Conservation (phyloP, 2,888 invertebrate genomes). For the Norana najaformis region DNA sequence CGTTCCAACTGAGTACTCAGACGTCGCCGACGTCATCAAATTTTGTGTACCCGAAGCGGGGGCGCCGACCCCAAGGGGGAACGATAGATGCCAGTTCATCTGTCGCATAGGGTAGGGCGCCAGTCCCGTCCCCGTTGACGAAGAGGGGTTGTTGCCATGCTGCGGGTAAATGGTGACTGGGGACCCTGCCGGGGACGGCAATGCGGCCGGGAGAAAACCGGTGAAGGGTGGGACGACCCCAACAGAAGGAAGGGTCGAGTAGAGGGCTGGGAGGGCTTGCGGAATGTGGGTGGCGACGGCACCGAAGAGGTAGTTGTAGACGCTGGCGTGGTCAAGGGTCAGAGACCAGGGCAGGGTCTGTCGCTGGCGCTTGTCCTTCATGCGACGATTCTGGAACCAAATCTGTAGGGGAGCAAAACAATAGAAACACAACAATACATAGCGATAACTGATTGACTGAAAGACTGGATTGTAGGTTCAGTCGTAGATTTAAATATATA, state of each 20-base stretch:
- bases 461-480: too few relatives aligned
- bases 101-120: not conserved
- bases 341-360: slow-evolving; percentile 90
- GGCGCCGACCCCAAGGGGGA: not conserved
- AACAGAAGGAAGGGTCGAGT: slow-evolving; percentile 17
- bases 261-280: not conserved
- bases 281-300: slow-evolving; percentile 65
- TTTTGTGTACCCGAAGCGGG: not conserved
- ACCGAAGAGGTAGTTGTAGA: slow-evolving; percentile 83
- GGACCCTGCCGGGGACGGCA: slow-evolving; percentile 2
- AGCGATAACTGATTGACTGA: too few relatives aligned
- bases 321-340: slow-evolving; percentile 69
- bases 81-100: not conserved
- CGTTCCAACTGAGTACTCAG: not conserved
- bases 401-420: slow-evolving; percentile 51
- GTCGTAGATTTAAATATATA: too few relatives aligned
- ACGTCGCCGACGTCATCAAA: not conserved
- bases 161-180: not conserved
- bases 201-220: slow-evolving; percentile 14
- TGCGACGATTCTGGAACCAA: slow-evolving; percentile 96
- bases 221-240: not conserved
- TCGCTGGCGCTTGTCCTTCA: slow-evolving; percentile 96
- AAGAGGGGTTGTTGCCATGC: not conserved
- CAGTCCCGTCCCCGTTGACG: not conserved
- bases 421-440: not conserved